Percentiles rank a stretch among this genome's conserved stretches.
Conservation (phyloP, 2,888 invertebrate species). For the Trichopoda pennipes region DNA sequence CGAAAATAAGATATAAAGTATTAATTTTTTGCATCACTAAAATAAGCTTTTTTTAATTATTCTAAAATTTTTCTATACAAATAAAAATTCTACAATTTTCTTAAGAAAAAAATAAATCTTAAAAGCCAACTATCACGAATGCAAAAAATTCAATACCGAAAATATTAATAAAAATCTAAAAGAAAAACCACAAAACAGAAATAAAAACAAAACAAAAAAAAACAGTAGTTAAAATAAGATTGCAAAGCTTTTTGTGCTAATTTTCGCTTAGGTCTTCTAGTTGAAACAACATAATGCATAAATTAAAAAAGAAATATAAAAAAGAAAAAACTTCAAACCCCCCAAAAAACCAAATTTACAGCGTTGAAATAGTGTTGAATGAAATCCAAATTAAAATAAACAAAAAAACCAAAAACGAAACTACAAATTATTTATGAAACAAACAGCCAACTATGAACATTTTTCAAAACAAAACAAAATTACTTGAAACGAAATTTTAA, state of each 20-base stretch:
- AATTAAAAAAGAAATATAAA: slow-evolving; percentile 52
- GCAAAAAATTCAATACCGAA: slow-evolving; percentile 57
- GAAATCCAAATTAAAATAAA: slow-evolving; percentile 55
- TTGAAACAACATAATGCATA: slow-evolving; percentile 58
- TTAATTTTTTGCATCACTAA: slow-evolving; percentile 70
- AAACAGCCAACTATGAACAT: slow-evolving; percentile 51
- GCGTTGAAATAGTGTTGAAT: slow-evolving; percentile 67
- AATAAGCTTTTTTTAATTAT: slow-evolving; percentile 52
- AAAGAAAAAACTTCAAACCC: slow-evolving; percentile 43
- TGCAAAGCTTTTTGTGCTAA: slow-evolving; percentile 69
- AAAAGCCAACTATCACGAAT: slow-evolving; percentile 38
- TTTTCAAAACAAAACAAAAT: slow-evolving; percentile 22
- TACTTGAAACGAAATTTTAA: slow-evolving; percentile 46
- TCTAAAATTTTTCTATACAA: slow-evolving; percentile 40
- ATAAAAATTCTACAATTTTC: slow-evolving; percentile 39
- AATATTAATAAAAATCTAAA: slow-evolving; percentile 13
- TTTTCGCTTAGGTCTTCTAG: slow-evolving; percentile 68
- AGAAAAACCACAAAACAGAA: slow-evolving; percentile 1
- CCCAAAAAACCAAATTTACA: slow-evolving; percentile 48
- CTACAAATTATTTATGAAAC: slow-evolving; percentile 66
- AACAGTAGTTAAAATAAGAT: slow-evolving; percentile 65
- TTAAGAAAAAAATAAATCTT: slow-evolving; percentile 14
- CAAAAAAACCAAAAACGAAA: neutral
- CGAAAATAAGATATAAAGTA: slow-evolving; percentile 29
- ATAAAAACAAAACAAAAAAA: slow-evolving; percentile 31